A percentile compares a stretch with the other conserved stretches of the same genome.
Evolutionary conservation across 2,888 invertebrate species (phyloP).

Genomic region (Drosophila putrida): DNA sequence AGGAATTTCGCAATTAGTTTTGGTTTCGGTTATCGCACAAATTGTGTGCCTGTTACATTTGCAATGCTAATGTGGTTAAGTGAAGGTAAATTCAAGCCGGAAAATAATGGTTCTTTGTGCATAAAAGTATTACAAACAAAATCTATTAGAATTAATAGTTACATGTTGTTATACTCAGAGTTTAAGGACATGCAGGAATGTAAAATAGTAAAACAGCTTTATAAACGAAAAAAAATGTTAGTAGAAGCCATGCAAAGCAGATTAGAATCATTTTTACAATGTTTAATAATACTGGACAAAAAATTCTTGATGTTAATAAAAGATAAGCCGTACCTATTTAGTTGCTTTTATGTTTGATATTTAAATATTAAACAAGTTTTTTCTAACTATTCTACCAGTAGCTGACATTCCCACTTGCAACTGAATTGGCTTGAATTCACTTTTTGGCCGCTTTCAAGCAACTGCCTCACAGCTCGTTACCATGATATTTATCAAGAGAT

Average conservation of each 20-base stretch:
- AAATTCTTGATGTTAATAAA: neutral
- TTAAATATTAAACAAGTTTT: slow-evolving; percentile 4
- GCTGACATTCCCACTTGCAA: slow-evolving; percentile 11
- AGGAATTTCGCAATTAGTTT: slow-evolving; percentile 79
- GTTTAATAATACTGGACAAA: slow-evolving; percentile 10
- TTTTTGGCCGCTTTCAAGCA: slow-evolving; percentile 40
- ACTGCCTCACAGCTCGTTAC: slow-evolving; percentile 59
- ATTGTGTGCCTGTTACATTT: slow-evolving; percentile 56
- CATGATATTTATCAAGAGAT: slow-evolving; percentile 56
- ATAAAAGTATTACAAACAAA: slow-evolving; percentile 25
- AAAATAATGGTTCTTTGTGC: neutral
- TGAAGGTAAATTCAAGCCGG: slow-evolving; percentile 33
- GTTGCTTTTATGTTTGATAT: neutral
- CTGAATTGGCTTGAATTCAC: slow-evolving; percentile 9
- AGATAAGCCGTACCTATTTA: neutral
- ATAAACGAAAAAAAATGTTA: neutral
- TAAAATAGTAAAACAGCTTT: neutral
- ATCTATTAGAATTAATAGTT: slow-evolving; percentile 3
- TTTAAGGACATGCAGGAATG: neutral
- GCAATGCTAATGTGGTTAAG: slow-evolving; percentile 61
- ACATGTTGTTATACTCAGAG: neutral
- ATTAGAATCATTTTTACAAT: neutral
- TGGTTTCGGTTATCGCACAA: slow-evolving; percentile 57
- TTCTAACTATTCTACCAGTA: slow-evolving; percentile 1
- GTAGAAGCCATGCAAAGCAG: no score